These are phyloP conservation scores for Ophonus ardosiacus DNA, from an alignment of 2,888 invertebrate genomes.

Conservation along the genomic window DNA sequence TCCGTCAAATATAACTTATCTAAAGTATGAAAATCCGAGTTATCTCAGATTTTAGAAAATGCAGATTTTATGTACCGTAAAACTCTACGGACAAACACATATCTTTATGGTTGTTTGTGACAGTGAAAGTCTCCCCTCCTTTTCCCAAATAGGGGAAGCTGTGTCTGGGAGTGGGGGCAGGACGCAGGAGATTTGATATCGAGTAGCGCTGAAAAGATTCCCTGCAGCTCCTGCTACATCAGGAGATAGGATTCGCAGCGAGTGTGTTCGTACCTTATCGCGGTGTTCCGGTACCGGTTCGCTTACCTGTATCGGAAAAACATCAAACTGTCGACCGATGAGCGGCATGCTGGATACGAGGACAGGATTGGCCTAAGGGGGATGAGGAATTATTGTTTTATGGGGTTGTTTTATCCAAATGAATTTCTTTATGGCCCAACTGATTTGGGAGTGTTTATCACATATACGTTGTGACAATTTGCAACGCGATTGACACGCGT, in stretches of 20 bases:
- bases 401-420: background rate
- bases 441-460: background rate
- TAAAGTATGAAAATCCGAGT: constrained; percentile 51
- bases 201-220: constrained; percentile 53
- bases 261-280: constrained; percentile 37
- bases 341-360: background rate
- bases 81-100: constrained; percentile 53
- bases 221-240: constrained; percentile 15
- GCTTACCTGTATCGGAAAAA: constrained; percentile 62
- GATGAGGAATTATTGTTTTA: constrained; percentile 17
- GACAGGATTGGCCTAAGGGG: constrained; percentile 20
- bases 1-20: constrained; percentile 32
- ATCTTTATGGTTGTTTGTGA: constrained; percentile 60
- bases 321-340: constrained; percentile 54
- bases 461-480: too few species aligned
- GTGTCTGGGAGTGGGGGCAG: background rate
- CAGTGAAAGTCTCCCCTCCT: background rate
- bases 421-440: background rate
- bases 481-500: too few species aligned
- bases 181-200: constrained; percentile 57
- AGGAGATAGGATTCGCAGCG: constrained; percentile 45
- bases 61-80: constrained; percentile 61
- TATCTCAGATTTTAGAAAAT: constrained; percentile 52
- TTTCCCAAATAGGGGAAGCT: background rate
- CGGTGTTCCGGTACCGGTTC: constrained; percentile 55